Evolutionary conservation across 37 sponge, comb jelly and placozoan species (phyloP), one percentile per base, ranked within the genome.

Genomic region (Spongia lamella): DNA sequence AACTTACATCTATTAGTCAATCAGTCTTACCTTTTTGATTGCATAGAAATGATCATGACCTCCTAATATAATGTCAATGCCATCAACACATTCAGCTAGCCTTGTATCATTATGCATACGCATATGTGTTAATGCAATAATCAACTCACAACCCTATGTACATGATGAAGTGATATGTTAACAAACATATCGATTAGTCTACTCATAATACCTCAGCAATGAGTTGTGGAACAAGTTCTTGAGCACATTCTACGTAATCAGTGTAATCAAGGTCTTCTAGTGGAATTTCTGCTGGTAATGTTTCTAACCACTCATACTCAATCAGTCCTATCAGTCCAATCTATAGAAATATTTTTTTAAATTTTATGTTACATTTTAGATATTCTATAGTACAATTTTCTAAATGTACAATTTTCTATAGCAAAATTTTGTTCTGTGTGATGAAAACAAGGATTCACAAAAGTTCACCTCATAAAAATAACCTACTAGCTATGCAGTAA

Each of bases 101-200:
- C 79, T 62, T 3, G 32, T 0, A 61, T 92, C 93, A 65, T 87
- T 92, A 33, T 75, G 84, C 61, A 75, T 32, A 7, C 93, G 68
- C 93, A 92, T 92, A 76, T 92, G 93, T 36, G 88, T 92, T 62
- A 92, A 68, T 3, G 93, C 93, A 11, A 92, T 57, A 56, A 92
- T 59, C 34, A 92, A 65, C 37, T 92, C 85, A 70, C 84, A 82
- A 9, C 82, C 85, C 80, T 84, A 16, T 20, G 40, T 43, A 43
- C 47, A 43, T 9, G 47, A 13, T 43, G 47, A 43, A 5, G n/a
- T n/a, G n/a, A 43, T 9, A 43, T 43, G 9, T 43, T 43, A 43
- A 43, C 47, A 13, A 9, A 13, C 5, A 9, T 43, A 43, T 43
- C 7, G 5, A 43, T 43, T 43, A 43, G 7, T 43, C 47, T 43